Percentiles rank a stretch among this genome's conserved stretches.
phyloP scores from a whole-genome alignment of 2,797 vertebrate genomes.

The Ctenopoma kingsleyae region DNA sequence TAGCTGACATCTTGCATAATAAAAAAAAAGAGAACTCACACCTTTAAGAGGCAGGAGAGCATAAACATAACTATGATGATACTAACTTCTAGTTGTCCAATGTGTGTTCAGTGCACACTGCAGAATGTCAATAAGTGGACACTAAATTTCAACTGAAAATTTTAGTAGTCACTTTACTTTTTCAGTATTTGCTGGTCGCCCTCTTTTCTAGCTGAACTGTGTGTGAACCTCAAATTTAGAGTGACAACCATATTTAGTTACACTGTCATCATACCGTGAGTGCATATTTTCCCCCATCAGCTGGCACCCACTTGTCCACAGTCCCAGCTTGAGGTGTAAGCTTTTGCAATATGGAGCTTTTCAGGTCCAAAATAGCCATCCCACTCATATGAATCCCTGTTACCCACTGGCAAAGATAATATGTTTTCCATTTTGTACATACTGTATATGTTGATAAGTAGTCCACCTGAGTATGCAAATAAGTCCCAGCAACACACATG shows the following conservation, averaged over 20 bases:
- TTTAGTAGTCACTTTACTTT: background rate
- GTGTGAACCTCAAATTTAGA: constrained; percentile 51
- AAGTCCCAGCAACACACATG: constrained; percentile 23
- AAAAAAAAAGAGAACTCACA: constrained; percentile 11
- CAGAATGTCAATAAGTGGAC: constrained; percentile 6
- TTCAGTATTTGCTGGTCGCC: constrained; percentile 11
- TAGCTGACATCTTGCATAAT: background rate
- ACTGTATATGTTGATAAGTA: constrained; percentile 55
- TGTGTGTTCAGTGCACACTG: background rate
- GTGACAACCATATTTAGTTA: constrained; percentile 52
- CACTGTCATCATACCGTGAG: constrained; percentile 38
- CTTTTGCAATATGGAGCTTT: constrained; percentile 75
- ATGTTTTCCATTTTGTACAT: constrained; percentile 30
- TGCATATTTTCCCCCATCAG: constrained; percentile 73
- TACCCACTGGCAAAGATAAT: constrained; percentile 48
- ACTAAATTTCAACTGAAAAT: constrained; percentile 7
- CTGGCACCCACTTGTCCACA: constrained; percentile 78
- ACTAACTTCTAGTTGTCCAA: background rate
- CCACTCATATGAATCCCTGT: constrained; percentile 59
- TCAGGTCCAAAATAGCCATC: constrained; percentile 82
- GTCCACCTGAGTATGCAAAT: constrained; percentile 44
- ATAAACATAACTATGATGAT: background rate
- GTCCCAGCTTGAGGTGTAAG: constrained; percentile 63
- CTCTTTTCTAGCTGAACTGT: constrained; percentile 42
- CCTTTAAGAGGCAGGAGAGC: constrained; percentile 8